Conservation (phyloP, 2,797 vertebrate species). For the Gallirallus australis region DNA sequence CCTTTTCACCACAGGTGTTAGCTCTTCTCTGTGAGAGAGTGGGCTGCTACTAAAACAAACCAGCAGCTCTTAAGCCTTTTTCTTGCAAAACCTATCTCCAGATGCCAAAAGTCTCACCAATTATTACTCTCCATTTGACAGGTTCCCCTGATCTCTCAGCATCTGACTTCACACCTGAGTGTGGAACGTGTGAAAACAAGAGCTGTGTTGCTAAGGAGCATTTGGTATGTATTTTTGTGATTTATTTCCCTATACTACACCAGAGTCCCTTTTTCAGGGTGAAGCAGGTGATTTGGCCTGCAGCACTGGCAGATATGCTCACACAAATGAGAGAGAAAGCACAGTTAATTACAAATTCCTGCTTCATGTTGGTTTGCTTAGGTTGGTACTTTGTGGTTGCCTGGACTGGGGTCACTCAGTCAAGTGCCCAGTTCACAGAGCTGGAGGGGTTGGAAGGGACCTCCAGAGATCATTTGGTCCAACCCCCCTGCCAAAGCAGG, state of each 20-base stretch:
- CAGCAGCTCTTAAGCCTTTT: not conserved
- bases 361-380: not conserved
- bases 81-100: not conserved
- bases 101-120: constrained; percentile 9
- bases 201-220: constrained; percentile 20
- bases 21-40: not conserved
- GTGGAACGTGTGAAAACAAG: not conserved
- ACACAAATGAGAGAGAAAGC: not conserved
- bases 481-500: too few relatives aligned
- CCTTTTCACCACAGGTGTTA: constrained; percentile 6
- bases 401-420: fast-evolving
- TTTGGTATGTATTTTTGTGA: not conserved
- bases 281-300: not conserved
- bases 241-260: not conserved
- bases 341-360: not conserved
- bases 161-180: constrained; percentile 12
- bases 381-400: not conserved
- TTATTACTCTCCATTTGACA: constrained; percentile 42
- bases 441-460: too few relatives aligned
- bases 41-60: not conserved
- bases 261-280: not conserved
- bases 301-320: not conserved
- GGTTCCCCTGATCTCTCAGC: constrained; percentile 26
- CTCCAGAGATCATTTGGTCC: too few relatives aligned
- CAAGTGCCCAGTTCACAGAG: not conserved